These are phyloP conservation scores for Aspidiotus destructor DNA, from an alignment of 2,888 invertebrate species.

Conservation along the genomic window DNA sequence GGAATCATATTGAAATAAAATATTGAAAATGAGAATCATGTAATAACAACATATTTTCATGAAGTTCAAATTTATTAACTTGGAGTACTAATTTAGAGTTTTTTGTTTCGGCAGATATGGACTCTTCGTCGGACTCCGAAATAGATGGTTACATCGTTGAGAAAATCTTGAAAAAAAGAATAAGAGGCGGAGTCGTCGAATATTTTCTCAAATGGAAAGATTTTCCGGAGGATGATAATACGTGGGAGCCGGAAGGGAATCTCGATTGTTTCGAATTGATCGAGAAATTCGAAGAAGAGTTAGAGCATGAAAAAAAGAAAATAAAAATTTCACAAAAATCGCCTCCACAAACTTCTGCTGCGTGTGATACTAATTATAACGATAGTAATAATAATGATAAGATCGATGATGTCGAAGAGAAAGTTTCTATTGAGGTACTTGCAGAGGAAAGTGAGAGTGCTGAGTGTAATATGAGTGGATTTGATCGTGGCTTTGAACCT, in stretches of 20 bases:
- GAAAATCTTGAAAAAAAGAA: constrained; percentile 37
- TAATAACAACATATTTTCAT: no score
- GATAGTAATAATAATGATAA: neutral
- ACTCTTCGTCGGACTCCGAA: neutral
- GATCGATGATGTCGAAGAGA: neutral
- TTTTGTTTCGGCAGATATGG: no score
- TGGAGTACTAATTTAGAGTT: no score
- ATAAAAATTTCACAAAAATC: neutral
- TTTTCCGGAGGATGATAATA: constrained; percentile 60
- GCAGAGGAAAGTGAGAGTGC: neutral
- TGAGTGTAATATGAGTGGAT: neutral
- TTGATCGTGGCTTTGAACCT: constrained; percentile 15
- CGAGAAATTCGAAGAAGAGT: constrained; percentile 70
- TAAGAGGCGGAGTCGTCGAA: constrained; percentile 39
- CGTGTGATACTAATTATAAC: neutral
- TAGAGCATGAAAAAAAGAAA: constrained; percentile 44
- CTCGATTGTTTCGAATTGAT: constrained; percentile 81
- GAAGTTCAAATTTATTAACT: no score
- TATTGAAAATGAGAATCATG: no score
- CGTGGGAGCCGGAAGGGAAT: constrained; percentile 91
- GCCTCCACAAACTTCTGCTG: neutral
- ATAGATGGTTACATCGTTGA: constrained; percentile 22
- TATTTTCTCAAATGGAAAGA: constrained; percentile 34
- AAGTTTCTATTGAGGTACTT: neutral
- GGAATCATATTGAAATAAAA: no score